Base-by-base conservation (phyloP, 1,140 invertebrate species). In the Rhyacophila brunnea region DNA sequence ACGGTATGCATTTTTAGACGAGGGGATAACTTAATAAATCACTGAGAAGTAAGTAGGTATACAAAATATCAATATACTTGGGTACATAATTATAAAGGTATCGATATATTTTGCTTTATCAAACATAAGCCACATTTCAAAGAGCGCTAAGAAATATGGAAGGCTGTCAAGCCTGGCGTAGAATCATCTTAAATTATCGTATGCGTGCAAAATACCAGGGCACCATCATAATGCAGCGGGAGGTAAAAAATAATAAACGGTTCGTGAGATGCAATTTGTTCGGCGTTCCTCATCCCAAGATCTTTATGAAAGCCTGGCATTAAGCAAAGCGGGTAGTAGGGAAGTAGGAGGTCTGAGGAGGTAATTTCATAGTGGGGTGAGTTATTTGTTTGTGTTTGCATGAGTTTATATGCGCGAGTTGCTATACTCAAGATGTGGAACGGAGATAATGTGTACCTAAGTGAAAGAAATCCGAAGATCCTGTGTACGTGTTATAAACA, bases 201-300 rank as follows among this genome's bases (percentile, higher is more conserved):
- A 32, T 47, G 47, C 55, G 55, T 58, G 55, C 54, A 40, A 58
- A 50, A 58, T 58, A 58, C 47, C 47, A 36, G 47, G 55, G 47
- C 35, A 58, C 20, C 55, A 45, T 42, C 14, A 43, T 45, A 14
- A 28, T 28, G 9, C 17, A 23, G 44, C 43, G 13, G 55, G 38
- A 58, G 47, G 55, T 51, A 58, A 57, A 58, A 48, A 50, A 44
- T 58, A 58, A 58, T 58, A 58, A 58, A 58, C 46, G 55, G 55
- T 58, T 58, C 55, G 55, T 58, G 55, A 50, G 55, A 51, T 58
- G 55, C 55, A 58, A 58, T 58, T 58, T 58, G 55, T 51, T 58
- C 55, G 38, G 55, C 55, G 55, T 50, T 50, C 47, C 28, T 51
- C 47, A 36, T 58, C 55, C 55, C 28, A 36, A 17, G 55, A 51